Conservation (phyloP, 92 coral and sea anemone genomes). For the Umimayanthus kanabou region DNA sequence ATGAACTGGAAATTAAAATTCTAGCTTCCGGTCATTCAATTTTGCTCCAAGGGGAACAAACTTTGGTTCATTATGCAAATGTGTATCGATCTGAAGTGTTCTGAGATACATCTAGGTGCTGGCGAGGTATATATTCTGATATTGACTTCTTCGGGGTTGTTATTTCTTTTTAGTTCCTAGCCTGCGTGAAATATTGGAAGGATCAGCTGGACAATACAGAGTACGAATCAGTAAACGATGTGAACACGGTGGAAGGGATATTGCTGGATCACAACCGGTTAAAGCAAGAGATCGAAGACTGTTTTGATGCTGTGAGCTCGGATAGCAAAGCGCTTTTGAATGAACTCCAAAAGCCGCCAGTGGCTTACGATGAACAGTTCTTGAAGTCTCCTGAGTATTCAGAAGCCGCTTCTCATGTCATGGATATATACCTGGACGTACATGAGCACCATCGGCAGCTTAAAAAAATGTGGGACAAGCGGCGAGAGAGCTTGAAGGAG, state of each 20-base stretch:
- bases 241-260: slow-evolving; percentile 72
- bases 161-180: slow-evolving; percentile 73
- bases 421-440: slow-evolving; percentile 95
- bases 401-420: slow-evolving; percentile 96
- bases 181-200: slow-evolving; percentile 86
- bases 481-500: slow-evolving; percentile 75
- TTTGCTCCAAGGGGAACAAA: slow-evolving; percentile 25
- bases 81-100: background rate
- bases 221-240: slow-evolving; percentile 64
- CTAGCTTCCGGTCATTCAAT: slow-evolving; percentile 26
- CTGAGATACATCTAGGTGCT: background rate
- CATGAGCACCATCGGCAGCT: slow-evolving; percentile 98
- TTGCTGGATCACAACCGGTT: slow-evolving; percentile 70
- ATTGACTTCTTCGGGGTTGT: background rate
- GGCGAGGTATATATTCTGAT: background rate
- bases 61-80: background rate
- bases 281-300: slow-evolving; percentile 86
- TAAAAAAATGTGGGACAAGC: slow-evolving; percentile 90
- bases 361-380: slow-evolving; percentile 81
- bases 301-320: slow-evolving; percentile 86
- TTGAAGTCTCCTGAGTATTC: slow-evolving; percentile 92
- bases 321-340: slow-evolving; percentile 95
- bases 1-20: background rate
- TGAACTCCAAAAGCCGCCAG: slow-evolving; percentile 88
- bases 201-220: slow-evolving; percentile 70